Evolutionary conservation across 1,140 invertebrate genomes (phyloP).

Genomic region (Pomacea maculata): DNA sequence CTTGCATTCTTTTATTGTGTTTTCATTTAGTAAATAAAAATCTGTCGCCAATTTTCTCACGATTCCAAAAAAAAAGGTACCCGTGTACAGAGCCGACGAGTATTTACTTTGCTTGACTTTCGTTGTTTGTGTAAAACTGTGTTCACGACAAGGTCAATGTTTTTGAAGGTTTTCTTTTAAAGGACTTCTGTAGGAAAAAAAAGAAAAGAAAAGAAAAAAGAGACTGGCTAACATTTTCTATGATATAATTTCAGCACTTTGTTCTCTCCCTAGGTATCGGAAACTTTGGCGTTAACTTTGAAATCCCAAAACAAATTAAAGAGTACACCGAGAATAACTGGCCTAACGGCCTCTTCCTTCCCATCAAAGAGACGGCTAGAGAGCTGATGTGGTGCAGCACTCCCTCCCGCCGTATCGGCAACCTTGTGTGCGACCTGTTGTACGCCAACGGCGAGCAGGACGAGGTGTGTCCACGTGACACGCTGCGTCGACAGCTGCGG

Average conservation of each 20-base stretch:
- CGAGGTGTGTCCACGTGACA: conserved; percentile 16
- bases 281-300: conserved; percentile 18
- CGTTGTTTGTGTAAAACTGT: too few relatives aligned
- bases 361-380: not conserved
- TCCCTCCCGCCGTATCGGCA: not conserved
- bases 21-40: too few relatives aligned
- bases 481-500: conserved; percentile 1
- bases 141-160: too few relatives aligned
- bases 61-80: too few relatives aligned
- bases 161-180: too few relatives aligned
- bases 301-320: not conserved
- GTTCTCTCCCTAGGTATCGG: conserved; percentile 5
- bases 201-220: too few relatives aligned
- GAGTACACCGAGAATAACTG: conserved; percentile 8
- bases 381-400: conserved; percentile 11
- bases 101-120: too few relatives aligned
- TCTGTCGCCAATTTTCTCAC: too few relatives aligned
- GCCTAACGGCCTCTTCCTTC: conserved; percentile 13
- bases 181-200: too few relatives aligned
- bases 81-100: too few relatives aligned
- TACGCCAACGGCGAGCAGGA: conserved; percentile 6
- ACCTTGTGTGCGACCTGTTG: conserved; percentile 1
- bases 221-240: too few relatives aligned
- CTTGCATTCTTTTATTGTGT: not conserved
- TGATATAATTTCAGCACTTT: too few relatives aligned